Evolutionary conservation across 2,113 vertebrate genomes (phyloP), one percentile per base, ranked within the genome.

Genomic region (Lepidothrix coronata): DNA sequence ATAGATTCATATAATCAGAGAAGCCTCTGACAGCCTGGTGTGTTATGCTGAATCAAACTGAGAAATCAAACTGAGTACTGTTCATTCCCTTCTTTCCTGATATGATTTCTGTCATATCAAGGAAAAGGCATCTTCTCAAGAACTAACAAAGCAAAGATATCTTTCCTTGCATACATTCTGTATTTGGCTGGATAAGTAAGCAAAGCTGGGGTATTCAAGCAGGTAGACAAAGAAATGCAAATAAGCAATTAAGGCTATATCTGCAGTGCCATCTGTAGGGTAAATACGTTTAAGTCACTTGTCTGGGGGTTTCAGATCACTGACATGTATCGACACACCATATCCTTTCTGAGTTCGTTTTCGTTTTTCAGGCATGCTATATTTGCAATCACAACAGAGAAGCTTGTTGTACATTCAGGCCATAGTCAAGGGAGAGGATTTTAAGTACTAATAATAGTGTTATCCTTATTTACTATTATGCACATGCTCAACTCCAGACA

Each of bases 261-360:
- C 18, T 43, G 2, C 55, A 54, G 14, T 41, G 19, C 17, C 17
- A 28, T 24, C 30, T 51, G 13, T 39, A 62, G 9, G 11, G 14
- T 4, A 74, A 27, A 9, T 74, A 33, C 6, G 46, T 74, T 71
- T 78, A 43, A 90, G 48, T 5, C 31, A 63, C 8, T 3, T 51
- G 5, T 68, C 59, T 67, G n/a, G 7, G 24, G 14, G 3, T 3
- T 65, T 61, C 75, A 19, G 31, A 21, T 44, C n/a, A 41, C 5
- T 8, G 6, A 46, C 14, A 8, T 12, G 2, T 39, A 33, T 57
- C 0, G 0, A 33, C 48, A 33, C 21, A 52, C 6, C 8, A 3
- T 35, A 13, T 44, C 30, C 18, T 12, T 58, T 82, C 31, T 93
- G 71, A 82, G 15, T 49, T 25, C 44, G 5, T n/a, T 74, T 88